Evolutionary conservation across 2,888 invertebrate species (phyloP), one percentile per base, ranked within the genome.

Genomic region (Incurvaria masculella): DNA sequence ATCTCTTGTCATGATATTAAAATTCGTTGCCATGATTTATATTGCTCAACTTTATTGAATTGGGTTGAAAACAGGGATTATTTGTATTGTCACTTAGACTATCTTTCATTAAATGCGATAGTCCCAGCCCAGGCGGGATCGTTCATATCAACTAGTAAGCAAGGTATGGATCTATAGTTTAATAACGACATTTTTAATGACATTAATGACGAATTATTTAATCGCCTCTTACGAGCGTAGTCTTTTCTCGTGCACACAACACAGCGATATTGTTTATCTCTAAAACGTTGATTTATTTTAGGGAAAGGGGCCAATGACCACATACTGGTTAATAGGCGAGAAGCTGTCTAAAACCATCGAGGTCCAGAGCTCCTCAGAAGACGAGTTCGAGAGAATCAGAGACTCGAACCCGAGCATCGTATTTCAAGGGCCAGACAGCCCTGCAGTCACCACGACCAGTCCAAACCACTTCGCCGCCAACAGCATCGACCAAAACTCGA

Each of bases 291-390:
- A 51, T 58, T 56, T 51, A 56, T 65, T 65, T 43, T 69, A 91
- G 89, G 94, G 94, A 1, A 94, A 94, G 72, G 94, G 94, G 1
- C 87, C 85, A 61, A 89, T 94, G 88, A 83, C 84, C 26, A 94
- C 94, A 0, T 94, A 91, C 63, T 95, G 94, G 94, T 70, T 94
- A 48, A 75, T 86, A 33, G 91, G 91, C 14, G 93, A 93, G 61
- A 82, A 82, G 59, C 66, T 59, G 47, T 57, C 63, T 18, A 55
- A 59, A 14, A 57, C 56, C 11, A 50, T 52, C 18, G 57, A 55
- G 6, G 49, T 46, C 4, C 57, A 59, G 50, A 53, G 58, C 14
- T 59, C 41, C 21, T 21, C 17, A 3, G 41, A 63, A 11, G 61
- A 60, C 5, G 41, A 42, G 8, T 14, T 17, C 19, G 21, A 33